Conservation (phyloP, 2,113 vertebrate genomes). For the Puntigrus tetrazona region DNA sequence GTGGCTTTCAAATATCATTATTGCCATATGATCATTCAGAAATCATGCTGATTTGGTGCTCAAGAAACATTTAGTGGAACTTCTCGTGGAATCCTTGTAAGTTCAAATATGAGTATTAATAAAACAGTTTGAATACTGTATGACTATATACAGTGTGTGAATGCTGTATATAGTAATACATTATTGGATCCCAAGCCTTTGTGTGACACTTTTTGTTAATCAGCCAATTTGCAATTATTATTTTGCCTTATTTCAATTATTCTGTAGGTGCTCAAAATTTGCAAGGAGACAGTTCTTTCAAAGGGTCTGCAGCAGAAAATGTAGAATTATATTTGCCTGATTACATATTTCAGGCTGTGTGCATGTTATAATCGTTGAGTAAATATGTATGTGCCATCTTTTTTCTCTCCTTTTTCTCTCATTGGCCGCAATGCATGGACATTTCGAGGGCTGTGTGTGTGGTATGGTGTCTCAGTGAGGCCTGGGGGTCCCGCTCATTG, state of each 20-base stretch:
- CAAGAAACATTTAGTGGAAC: too few relatives aligned
- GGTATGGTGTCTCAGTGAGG: slow-evolving; percentile 35
- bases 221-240: too few relatives aligned
- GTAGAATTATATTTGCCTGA: background rate
- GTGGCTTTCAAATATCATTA: background rate
- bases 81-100: too few relatives aligned
- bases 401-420: background rate
- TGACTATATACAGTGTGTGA: too few relatives aligned
- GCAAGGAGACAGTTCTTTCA: background rate
- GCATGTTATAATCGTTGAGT: background rate
- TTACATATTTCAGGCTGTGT: background rate
- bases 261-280: background rate
- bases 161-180: background rate
- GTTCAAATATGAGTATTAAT: too few relatives aligned
- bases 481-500: slow-evolving; percentile 84
- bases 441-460: slow-evolving; percentile 51
- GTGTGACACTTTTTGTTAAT: background rate
- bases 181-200: background rate
- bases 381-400: background rate
- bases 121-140: too few relatives aligned
- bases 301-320: background rate
- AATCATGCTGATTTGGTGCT: too few relatives aligned
- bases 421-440: slow-evolving; percentile 34
- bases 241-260: background rate
- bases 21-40: too few relatives aligned